Conservation (phyloP, 1,140 invertebrate species). For the Drosophila parabipectinata region DNA sequence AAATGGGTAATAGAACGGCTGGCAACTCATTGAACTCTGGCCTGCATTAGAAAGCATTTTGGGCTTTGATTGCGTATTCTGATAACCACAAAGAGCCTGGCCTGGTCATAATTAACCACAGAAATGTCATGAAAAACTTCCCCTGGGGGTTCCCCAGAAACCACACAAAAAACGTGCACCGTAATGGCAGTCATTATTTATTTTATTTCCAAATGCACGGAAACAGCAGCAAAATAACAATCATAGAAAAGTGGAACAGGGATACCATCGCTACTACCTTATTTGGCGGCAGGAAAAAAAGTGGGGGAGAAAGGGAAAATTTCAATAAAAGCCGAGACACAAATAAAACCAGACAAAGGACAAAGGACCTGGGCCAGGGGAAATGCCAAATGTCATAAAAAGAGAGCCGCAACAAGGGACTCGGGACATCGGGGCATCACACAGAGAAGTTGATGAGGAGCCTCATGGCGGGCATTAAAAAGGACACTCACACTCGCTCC, state of each 20-base stretch:
- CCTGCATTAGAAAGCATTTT: constrained; percentile 4
- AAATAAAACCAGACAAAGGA: constrained; percentile 45
- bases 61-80: constrained; percentile 29
- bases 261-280: constrained; percentile 33
- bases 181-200: constrained; percentile 74
- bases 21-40: background rate
- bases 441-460: constrained; percentile 50
- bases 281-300: background rate
- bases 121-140: constrained; percentile 42
- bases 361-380: constrained; percentile 5
- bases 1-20: background rate
- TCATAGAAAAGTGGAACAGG: constrained; percentile 43
- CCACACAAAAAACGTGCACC: constrained; percentile 51
- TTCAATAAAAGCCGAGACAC: constrained; percentile 56
- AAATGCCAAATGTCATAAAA: constrained; percentile 73
- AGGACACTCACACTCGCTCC: constrained; percentile 2
- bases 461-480: constrained; percentile 45
- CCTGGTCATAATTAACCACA: constrained; percentile 45
- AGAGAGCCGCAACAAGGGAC: constrained; percentile 26
- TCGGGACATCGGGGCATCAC: constrained; percentile 5
- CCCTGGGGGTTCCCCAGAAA: constrained; percentile 1
- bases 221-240: constrained; percentile 59
- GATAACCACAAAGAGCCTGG: constrained; percentile 30
- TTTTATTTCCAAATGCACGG: constrained; percentile 77
- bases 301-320: constrained; percentile 23